Evolutionary conservation across 2,797 vertebrate species (phyloP), one percentile per base, ranked within the genome.

Genomic region (Rousettus madagascariensis): DNA sequence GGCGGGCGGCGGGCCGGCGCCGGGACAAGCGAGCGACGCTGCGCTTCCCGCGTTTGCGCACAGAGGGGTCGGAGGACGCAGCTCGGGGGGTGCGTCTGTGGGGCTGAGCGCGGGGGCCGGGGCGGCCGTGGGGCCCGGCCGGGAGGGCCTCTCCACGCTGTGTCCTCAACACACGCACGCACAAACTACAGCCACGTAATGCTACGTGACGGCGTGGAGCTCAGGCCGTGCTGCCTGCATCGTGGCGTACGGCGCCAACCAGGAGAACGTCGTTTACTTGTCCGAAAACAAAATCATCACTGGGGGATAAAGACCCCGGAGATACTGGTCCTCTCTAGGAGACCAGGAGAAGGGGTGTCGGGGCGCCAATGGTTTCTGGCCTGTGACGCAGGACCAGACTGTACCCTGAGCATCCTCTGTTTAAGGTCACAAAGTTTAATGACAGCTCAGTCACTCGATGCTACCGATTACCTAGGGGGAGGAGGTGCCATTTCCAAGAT

Each of bases 371-470:
- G 66, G 71, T 4, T n/a, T 87, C 19, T 0, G 17, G n/a, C 24
- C 51, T 68, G 28, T 38, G 26, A 91, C 11, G 68, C 2, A 15
- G 28, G 24, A 26, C 36, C 24, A 2, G 2, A 19, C 1, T 30
- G 26, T 51, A 46, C 41, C n/a, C 3, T 1, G 4, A 4, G 24
- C 19, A 4, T 5, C 66, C 43, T 1, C 43, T 1, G 26, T 11
- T 5, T 5, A 11, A 36, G 0, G 9, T 2, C 83, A 55, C 9
- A 0, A 2, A 17, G 51, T 13, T 16, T 20, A 8, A 36, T 0
- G 28, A 79, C 26, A 38, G 33, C 19, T 2, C 0, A 0, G 38
- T 30, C 79, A 28, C 41, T 53, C 11, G 2, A 11, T 0, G 22
- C 55, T 36, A 43, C 0, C 3, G 12, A 4, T 3, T 7, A 10